Evolutionary conservation across 2,888 invertebrate genomes (phyloP).

Genomic region (Synanthedon andrenaeformis): DNA sequence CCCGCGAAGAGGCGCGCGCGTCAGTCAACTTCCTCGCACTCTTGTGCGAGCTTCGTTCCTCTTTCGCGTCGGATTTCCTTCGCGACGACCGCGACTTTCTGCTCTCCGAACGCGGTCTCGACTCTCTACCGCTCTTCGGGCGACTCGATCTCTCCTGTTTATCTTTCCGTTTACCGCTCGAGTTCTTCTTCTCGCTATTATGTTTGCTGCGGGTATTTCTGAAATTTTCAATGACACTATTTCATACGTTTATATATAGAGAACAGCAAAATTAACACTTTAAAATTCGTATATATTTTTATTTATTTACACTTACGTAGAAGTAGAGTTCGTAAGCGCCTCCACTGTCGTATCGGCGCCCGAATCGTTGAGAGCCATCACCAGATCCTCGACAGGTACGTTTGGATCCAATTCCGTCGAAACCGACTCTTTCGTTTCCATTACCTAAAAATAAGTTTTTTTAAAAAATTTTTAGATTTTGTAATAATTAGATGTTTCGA

Average conservation of each 20-base stretch:
- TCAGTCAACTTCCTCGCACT: slow-evolving; percentile 32
- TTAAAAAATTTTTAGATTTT: too few relatives aligned
- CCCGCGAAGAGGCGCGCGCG: slow-evolving; percentile 34
- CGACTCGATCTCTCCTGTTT: slow-evolving; percentile 15
- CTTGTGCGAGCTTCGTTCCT: slow-evolving; percentile 35
- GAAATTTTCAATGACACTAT: slow-evolving; percentile 19
- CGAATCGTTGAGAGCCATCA: slow-evolving; percentile 70
- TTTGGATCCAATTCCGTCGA: slow-evolving; percentile 73
- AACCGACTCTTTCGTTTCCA: slow-evolving; percentile 73
- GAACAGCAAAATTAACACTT: not conserved
- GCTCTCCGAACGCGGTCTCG: slow-evolving; percentile 37
- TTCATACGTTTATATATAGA: slow-evolving; percentile 2
- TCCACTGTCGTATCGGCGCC: not conserved
- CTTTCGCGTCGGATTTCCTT: slow-evolving; percentile 36
- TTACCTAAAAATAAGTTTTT: slow-evolving; percentile 62
- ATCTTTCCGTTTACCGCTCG: slow-evolving; percentile 28
- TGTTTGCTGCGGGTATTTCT: slow-evolving; percentile 16
- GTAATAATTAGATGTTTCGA: not conserved
- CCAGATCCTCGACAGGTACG: slow-evolving; percentile 76
- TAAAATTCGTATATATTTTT: too few relatives aligned
- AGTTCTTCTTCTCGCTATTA: slow-evolving; percentile 13
- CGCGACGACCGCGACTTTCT: slow-evolving; percentile 42
- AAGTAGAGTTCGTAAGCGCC: not conserved
- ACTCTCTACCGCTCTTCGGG: slow-evolving; percentile 37
- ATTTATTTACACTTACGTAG: not conserved